phyloP scores from a whole-genome alignment of 2,797 vertebrate genomes.

The Sebastes hubbsi region DNA sequence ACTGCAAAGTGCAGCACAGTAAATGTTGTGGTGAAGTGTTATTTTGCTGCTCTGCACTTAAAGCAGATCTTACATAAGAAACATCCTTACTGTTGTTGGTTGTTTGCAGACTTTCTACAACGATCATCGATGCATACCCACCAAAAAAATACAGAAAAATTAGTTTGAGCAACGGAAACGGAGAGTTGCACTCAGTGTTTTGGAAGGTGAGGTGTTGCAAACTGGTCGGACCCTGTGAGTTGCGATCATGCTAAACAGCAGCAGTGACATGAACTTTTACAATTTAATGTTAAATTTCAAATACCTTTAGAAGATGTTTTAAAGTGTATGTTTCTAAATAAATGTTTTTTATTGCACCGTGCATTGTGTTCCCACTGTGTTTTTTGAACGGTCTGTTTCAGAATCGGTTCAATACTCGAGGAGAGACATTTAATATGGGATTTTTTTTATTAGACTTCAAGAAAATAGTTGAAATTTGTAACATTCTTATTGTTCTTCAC shows the following conservation, averaged over 20 bases:
- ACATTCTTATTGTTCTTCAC: neutral
- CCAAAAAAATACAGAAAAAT: neutral
- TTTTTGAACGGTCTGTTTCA: neutral
- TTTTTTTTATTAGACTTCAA: neutral
- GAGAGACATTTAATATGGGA: neutral
- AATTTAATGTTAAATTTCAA: slow-evolving; percentile 18
- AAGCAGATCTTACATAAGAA: neutral
- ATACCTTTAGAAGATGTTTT: slow-evolving; percentile 45
- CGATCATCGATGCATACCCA: neutral
- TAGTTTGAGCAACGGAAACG: neutral
- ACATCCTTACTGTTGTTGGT: neutral
- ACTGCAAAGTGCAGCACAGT: neutral
- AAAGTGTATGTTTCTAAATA: slow-evolving; percentile 61
- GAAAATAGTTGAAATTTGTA: neutral
- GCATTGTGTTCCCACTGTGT: neutral
- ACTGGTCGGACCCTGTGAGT: neutral
- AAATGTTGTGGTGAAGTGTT: neutral
- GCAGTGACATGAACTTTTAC: slow-evolving; percentile 38
- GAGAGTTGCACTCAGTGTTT: neutral
- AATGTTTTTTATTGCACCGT: slow-evolving; percentile 48
- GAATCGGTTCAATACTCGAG: neutral
- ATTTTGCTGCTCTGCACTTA: neutral
- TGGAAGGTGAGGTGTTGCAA: neutral
- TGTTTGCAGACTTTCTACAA: neutral
- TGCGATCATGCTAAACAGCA: neutral